Evolutionary conservation across 2,888 invertebrate genomes (phyloP), one percentile per base, ranked within the genome.

Genomic region (Quadroppia sp.): DNA sequence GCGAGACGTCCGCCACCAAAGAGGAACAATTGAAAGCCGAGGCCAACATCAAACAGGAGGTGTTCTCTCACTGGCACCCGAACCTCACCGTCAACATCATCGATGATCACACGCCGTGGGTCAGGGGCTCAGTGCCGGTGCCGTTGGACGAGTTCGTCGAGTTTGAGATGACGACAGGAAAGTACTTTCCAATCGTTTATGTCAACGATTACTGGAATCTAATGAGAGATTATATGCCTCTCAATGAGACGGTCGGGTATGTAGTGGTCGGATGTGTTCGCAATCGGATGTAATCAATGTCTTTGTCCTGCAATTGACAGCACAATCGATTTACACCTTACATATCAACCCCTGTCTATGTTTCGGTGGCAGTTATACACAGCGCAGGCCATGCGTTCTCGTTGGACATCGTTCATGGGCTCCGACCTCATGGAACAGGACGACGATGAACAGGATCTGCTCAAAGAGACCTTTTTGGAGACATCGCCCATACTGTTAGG

Each of bases 181-280:
- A 88, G 50, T 99, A 99, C 83, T 90, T 93, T 80, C 99, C 99
- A 3, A 91, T 97, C 59, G 84, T 99, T 61, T 97, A 91, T 82
- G 86, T 92, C 76, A 99, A 99, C 85, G 96, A 97, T 80, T 99
- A 96, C 82, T 99, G 99, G 99, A 99, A 99, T 82, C 89, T 99
- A 86, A 89, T 93, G 82, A 87, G 92, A 75, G 97, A 98, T 80
- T 98, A 97, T 85, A 87, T 88, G 76, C 93, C 94, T 0, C 88
- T 99, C 74, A 96, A 96, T 82, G 87, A 90, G 72, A 91, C 94
- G 0, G 88, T 90, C 11, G 87, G 89, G 79, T 88, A 85, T 80
- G 84, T 80, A 11, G 23, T 17, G 17, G 9, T 9, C 67, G 11
- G 4, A 11, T 32, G 2, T n/a, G 67, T 13, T 25, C 3, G 2